Evolutionary conservation across 2,797 vertebrate species (phyloP), one percentile per base, ranked within the genome.

Genomic region (Notolabrus celidotus): DNA sequence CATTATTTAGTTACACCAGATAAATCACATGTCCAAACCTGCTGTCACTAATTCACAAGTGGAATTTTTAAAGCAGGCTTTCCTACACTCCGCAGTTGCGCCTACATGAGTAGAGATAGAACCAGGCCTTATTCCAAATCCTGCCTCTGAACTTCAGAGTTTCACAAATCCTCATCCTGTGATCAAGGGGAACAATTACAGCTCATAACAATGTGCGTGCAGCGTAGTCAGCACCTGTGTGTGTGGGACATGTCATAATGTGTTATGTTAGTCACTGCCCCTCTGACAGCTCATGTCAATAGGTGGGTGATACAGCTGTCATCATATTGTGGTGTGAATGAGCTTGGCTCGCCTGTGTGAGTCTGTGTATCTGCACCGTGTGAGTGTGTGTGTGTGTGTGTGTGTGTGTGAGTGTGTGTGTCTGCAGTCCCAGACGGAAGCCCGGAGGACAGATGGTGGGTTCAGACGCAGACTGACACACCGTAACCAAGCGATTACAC

Each of bases 401-500:
- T 60, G 34, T 43, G 60, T 14, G 36, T 77, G 52, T 66, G 67
- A 49, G 74, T 46, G 63, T 72, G 77, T 62, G 80, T 69, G 74
- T 71, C 60, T 86, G 74, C 59, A 57, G 80, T 77, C 83, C 89
- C 91, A 91, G 89, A 92, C 88, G 83, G 89, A 90, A 90, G 83
- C 88, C 88, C 89, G 87, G 84, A 89, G 88, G 89, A 92, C 91
- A 92, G 91, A 91, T 92, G 91, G 91, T 81, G 82, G 85, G 89
- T 90, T 91, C 88, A 92, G 86, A 91, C 86, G 70, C 84, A 91
- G 88, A 90, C 88, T 89, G 91, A 92, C 88, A 89, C 88, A 90
- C 88, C 88, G 79, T 91, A 92, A 91, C 91, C 89, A 92, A 90
- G 86, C 75, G 89, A 92, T 92, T 92, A 92, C 91, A 92, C 89